Evolutionary conservation across 2,888 invertebrate genomes (phyloP).

Genomic region (Oxyteleia sp.): DNA sequence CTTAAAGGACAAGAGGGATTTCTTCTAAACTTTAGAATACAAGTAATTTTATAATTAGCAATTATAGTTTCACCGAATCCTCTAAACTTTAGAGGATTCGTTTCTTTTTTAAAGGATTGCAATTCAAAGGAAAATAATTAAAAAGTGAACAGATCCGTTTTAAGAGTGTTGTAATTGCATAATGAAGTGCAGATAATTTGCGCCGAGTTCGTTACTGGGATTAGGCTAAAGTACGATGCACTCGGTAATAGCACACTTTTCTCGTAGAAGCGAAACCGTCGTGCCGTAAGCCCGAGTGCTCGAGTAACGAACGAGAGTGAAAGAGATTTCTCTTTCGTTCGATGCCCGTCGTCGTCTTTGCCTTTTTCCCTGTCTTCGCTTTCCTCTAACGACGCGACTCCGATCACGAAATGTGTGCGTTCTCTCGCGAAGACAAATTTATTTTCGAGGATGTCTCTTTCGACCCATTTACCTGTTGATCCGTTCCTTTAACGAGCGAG

Average conservation of each 20-base stretch:
- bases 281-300: slow-evolving; percentile 58
- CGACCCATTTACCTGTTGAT: slow-evolving; percentile 77
- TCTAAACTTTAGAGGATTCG: no score
- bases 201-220: slow-evolving; percentile 45
- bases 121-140: no score
- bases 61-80: no score
- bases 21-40: no score
- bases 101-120: no score
- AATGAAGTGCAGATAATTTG: slow-evolving; percentile 38
- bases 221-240: slow-evolving; percentile 58
- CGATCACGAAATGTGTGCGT: slow-evolving; percentile 35
- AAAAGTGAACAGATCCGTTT: no score
- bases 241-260: slow-evolving; percentile 63
- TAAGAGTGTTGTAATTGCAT: no score
- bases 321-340: slow-evolving; percentile 82
- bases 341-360: slow-evolving; percentile 71
- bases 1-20: no score
- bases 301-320: slow-evolving; percentile 80
- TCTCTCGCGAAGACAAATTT: slow-evolving; percentile 50
- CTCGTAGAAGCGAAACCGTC: slow-evolving; percentile 67
- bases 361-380: slow-evolving; percentile 61
- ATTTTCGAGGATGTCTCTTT: slow-evolving; percentile 53
- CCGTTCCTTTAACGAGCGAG: slow-evolving; percentile 59
- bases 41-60: no score
- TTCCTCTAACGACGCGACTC: slow-evolving; percentile 34